phyloP scores from a whole-genome alignment of 2,113 vertebrate genomes.

The Calyptomena viridis region DNA sequence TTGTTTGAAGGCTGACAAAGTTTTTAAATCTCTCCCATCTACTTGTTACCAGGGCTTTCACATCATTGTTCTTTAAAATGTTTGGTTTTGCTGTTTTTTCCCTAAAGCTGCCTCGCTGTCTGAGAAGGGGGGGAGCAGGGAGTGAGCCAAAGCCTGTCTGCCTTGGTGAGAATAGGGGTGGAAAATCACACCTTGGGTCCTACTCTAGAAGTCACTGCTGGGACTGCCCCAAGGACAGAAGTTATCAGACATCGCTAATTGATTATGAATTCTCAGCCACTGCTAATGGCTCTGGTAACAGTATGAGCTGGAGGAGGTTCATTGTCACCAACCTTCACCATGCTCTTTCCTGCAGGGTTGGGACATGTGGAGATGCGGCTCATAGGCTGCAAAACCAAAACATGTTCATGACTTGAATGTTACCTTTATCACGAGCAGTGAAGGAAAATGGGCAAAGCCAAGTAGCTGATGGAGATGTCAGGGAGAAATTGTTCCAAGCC shows the following conservation, averaged over 20 bases:
- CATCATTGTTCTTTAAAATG: background rate
- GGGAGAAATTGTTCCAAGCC: background rate
- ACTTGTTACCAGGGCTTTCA: background rate
- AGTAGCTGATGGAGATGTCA: background rate
- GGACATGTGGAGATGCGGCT: background rate
- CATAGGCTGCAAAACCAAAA: background rate
- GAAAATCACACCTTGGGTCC: background rate
- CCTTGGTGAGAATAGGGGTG: background rate
- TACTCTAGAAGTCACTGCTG: background rate
- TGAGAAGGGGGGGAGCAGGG: too few relatives aligned
- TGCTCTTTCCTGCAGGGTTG: background rate
- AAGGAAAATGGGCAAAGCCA: background rate
- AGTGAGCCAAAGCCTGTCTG: background rate
- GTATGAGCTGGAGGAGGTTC: accelerated
- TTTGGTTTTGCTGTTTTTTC: background rate
- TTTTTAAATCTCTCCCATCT: background rate
- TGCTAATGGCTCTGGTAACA: background rate
- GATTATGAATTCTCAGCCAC: background rate
- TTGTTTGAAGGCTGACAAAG: background rate
- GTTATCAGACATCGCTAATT: background rate
- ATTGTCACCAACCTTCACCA: background rate
- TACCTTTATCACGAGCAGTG: background rate
- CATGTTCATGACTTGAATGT: accelerated
- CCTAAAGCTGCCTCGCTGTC: background rate
- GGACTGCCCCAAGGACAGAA: background rate